Conservation (phyloP, 2,888 invertebrate genomes). For the Philhelius pedissequus region DNA sequence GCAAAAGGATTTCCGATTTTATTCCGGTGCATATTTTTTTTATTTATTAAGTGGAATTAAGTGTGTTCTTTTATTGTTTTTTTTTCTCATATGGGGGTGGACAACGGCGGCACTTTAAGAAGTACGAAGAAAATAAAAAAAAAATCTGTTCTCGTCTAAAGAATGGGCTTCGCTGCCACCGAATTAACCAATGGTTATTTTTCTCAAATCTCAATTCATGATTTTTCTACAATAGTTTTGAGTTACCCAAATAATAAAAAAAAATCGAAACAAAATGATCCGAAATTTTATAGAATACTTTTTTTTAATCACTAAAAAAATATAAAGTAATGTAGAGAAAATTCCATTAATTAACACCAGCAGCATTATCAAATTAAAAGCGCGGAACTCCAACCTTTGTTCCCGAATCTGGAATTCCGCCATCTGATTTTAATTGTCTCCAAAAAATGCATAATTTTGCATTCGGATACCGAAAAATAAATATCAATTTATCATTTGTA, state of each 20-base stretch:
- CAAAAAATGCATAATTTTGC: slow-evolving; percentile 7
- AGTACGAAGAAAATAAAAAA: slow-evolving; percentile 28
- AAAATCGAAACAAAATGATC: background rate
- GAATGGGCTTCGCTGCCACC: slow-evolving; percentile 55
- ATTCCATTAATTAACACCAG: slow-evolving; percentile 40
- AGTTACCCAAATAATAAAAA: slow-evolving; percentile 18
- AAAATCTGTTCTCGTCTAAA: slow-evolving; percentile 57
- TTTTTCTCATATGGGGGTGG: slow-evolving; percentile 60
- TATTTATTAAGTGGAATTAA: slow-evolving; percentile 3
- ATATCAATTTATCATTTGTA: slow-evolving; percentile 37
- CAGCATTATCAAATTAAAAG: slow-evolving; percentile 57
- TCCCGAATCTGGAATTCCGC: slow-evolving; percentile 21
- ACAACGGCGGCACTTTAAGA: slow-evolving; percentile 28
- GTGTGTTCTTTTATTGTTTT: background rate
- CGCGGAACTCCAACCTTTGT: slow-evolving; percentile 59
- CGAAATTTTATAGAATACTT: background rate
- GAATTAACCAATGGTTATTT: slow-evolving; percentile 58
- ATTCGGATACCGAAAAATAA: background rate
- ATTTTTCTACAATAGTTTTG: slow-evolving; percentile 54
- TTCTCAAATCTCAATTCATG: background rate
- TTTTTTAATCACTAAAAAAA: background rate
- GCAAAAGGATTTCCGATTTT: slow-evolving; percentile 35
- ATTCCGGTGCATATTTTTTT: slow-evolving; percentile 48
- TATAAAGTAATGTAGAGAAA: background rate
- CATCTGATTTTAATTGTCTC: slow-evolving; percentile 2